Base-by-base conservation (phyloP, 2,113 vertebrate species). In the Muscicapa adusta region DNA sequence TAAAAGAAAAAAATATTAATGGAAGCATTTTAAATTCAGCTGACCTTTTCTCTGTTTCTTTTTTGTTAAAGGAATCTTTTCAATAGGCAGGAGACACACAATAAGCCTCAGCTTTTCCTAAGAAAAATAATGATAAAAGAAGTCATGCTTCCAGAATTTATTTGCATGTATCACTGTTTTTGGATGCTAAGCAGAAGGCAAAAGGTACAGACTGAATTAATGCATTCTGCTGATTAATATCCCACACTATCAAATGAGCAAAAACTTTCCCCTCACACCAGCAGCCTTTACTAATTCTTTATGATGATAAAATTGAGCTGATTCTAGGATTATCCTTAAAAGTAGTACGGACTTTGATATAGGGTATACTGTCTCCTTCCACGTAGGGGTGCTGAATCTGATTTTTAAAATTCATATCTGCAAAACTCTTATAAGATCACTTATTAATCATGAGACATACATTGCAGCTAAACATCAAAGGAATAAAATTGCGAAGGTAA, bases 381-480 rank as follows among this genome's bases (percentile, higher is more conserved):
- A 50, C 0, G 0, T 14, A 28, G 5, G 8, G 4, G 15, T 51
- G 6, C 0, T 42, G 6, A 8, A 63, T 29, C 11, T 38, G 10
- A 56, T 33, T 73, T 0, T 2, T 47, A 76, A 80, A 38, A 76
- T 50, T 63, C 3, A 4, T 45, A 50, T 19, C 18, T 88, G 10
- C 0, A 23, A 66, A 68, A 56, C 2, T 11, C 5, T 11, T 70
- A 36, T 17, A 10, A 50, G 24, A 14, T 43, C 9, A 58, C 6
- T n/a, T 62, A 43, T 65, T 67, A 78, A 58, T 54, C 18, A n/a
- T 50, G 54, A 57, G 8, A 62, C 9, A 5, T 74, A 18, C 1
- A 26, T 3, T 70, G 25, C 58, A 2, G 18, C 5, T 63, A 82
- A 85, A 33, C 2, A 22, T 36, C 7, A 19, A 4, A 63, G 20